Percentiles rank a stretch among this genome's conserved stretches.
phyloP scores from a whole-genome alignment of 2,888 invertebrate species.

The Temnothorax unifasciatus region DNA sequence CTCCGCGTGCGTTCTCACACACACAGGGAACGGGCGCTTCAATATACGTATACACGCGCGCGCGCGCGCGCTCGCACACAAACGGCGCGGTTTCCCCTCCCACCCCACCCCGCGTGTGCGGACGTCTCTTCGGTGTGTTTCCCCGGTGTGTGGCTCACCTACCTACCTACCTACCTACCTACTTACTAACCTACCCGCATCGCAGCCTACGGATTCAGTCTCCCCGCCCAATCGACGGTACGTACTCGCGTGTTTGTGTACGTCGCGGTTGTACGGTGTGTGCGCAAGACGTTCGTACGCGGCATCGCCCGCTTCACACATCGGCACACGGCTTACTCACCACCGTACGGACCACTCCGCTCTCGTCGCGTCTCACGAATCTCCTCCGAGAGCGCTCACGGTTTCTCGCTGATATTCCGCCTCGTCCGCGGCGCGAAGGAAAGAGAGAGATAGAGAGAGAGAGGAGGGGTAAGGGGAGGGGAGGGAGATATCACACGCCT shows the following conservation, averaged over 20 bases:
- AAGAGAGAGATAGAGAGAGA: constrained; percentile 12
- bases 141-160: constrained; percentile 71
- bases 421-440: constrained; percentile 63
- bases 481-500: constrained; percentile 77
- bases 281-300: constrained; percentile 43
- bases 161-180: constrained; percentile 82
- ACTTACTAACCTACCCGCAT: constrained; percentile 82
- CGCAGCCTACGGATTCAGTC: constrained; percentile 80
- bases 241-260: constrained; percentile 26
- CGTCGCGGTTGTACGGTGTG: not conserved
- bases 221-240: constrained; percentile 81
- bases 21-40: not conserved
- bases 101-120: not conserved
- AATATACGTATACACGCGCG: not conserved
- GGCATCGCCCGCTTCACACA: constrained; percentile 60
- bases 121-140: constrained; percentile 42
- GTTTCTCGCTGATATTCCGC: constrained; percentile 71
- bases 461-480: constrained; percentile 2
- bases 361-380: constrained; percentile 73
- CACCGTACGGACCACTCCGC: constrained; percentile 62
- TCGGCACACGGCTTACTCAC: constrained; percentile 68
- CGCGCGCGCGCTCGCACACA: not conserved
- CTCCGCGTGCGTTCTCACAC: constrained; percentile 42
- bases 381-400: constrained; percentile 66
- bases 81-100: constrained; percentile 20